Base-by-base conservation (phyloP, 2,888 invertebrate species). In the Sclerodermus sp. region DNA sequence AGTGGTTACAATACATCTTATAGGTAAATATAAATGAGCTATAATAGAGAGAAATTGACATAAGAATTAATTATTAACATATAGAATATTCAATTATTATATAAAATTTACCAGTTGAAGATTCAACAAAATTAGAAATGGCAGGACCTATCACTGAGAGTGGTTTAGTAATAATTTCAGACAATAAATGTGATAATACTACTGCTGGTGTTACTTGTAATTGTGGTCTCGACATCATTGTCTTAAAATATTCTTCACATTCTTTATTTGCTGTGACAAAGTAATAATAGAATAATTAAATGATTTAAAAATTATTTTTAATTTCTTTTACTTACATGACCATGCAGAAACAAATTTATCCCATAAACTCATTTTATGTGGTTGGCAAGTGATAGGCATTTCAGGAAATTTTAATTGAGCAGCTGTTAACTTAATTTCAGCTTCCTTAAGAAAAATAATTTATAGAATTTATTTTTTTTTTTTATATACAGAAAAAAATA, bases 171-270 rank as follows among this genome's bases (percentile, higher is more conserved):
- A 73, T 18, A 13, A 58, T 42, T 23, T 60, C 58, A 16, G 60
- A 53, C 0, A 64, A 23, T 55, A 75, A 63, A 14, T 73, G 63
- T 3, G 67, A 57, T 37, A 76, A 51, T 16, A 60, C 76, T 44
- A 59, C 42, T 1, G 58, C 55, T n/a, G 76, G 74, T 41, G 75
- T 74, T 13, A 76, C 66, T 61, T 68, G 54, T 13, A 70, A 52
- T 14, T 59, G 60, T 16, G 73, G 67, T 50, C 70, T 66, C 10
- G 58, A 49, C 63, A 70, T 66, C n/a, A 55, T 46, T 2, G 67
- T 59, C 57, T 69, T 57, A 41, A 62, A 64, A 49, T 76, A 73
- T 47, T 70, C 62, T 32, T 64, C 55, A 46, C 76, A 76, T 14
- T 68, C 60, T 1, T 68, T 63, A 2, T 42, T 56, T 23, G 23